Conservation (phyloP, 2,888 invertebrate genomes). For the Eugnorisma glareosa region DNA sequence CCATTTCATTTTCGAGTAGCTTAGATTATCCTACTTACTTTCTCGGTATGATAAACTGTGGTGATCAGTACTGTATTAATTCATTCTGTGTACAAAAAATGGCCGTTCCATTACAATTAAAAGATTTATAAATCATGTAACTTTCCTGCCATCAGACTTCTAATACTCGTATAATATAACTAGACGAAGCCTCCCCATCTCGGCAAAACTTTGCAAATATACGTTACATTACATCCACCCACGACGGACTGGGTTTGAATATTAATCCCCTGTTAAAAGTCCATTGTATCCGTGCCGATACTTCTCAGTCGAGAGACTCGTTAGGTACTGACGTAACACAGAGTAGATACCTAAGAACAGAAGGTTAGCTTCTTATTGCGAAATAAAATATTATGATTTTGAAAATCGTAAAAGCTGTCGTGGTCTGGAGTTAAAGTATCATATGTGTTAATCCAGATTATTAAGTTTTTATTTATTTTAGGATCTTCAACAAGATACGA, state of each 20-base stretch:
- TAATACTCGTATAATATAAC: neutral
- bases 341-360: neutral
- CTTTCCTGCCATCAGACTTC: neutral
- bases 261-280: conserved; percentile 56
- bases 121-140: neutral
- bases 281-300: conserved; percentile 42
- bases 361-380: conserved; percentile 7
- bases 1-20: too few relatives aligned
- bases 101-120: neutral
- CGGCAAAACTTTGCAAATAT: conserved; percentile 16
- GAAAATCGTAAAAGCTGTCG: neutral
- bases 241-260: conserved; percentile 42
- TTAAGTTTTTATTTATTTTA: neutral
- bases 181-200: neutral
- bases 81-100: neutral
- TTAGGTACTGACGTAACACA: conserved; percentile 6
- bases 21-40: too few relatives aligned
- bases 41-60: neutral
- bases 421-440: neutral
- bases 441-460: neutral
- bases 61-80: neutral
- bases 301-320: conserved; percentile 35
- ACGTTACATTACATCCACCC: conserved; percentile 8
- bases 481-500: too few relatives aligned
- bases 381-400: too few relatives aligned